Conservation (phyloP, 2,797 vertebrate genomes). For the Enteromius treurensis region DNA sequence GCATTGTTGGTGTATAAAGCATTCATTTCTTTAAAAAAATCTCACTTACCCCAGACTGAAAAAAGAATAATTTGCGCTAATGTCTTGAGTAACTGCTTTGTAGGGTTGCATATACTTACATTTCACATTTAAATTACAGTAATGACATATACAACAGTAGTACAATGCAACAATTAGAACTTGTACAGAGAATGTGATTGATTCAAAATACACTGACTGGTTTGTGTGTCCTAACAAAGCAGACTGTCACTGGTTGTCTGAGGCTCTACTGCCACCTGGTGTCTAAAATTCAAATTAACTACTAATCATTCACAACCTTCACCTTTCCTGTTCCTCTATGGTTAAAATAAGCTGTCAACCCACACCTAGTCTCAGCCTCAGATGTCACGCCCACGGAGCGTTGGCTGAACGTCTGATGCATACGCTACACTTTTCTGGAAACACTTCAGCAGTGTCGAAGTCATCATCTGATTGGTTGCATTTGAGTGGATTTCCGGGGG, state of each 20-base stretch:
- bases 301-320: not conserved
- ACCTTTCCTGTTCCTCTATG: not conserved
- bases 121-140: not conserved
- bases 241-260: not conserved
- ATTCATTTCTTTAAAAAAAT: not conserved
- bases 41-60: not conserved
- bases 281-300: not conserved
- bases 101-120: not conserved
- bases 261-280: conserved; percentile 38
- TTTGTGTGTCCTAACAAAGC: not conserved
- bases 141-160: too few relatives aligned
- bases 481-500: too few relatives aligned
- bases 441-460: too few relatives aligned
- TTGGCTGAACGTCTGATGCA: too few relatives aligned
- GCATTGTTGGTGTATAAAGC: not conserved
- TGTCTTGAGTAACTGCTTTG: not conserved
- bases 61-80: not conserved
- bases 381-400: too few relatives aligned
- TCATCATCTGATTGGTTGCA: too few relatives aligned
- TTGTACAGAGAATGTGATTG: not conserved
- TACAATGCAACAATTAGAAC: too few relatives aligned
- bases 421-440: too few relatives aligned
- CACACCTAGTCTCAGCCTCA: too few relatives aligned
- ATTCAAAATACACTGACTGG: not conserved
- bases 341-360: not conserved